Base-by-base conservation (phyloP, 2,797 vertebrate genomes). In the Crenichthys baileyi region DNA sequence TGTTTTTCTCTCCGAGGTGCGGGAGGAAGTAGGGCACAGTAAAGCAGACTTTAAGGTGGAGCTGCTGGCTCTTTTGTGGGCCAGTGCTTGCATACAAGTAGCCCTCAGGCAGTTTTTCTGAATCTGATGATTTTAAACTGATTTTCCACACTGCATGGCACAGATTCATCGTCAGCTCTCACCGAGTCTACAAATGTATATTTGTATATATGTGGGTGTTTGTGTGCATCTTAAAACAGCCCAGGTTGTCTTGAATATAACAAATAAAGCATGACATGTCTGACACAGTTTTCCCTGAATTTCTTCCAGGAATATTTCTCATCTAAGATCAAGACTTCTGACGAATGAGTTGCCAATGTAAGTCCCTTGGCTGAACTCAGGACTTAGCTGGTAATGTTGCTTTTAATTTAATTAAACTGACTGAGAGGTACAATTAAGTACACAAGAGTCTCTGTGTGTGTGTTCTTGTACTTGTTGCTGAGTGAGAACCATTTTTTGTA, bases 281-380 rank as follows among this genome's bases (percentile, higher is more conserved):
- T 94, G 77, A 92, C 83, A 82, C 53, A 44, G 50, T 80, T 77
- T 85, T 78, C 46, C 56, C 79, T 29, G 24, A 78, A 15, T 94
- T 79, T 91, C 78, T 91, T 93, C 83, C 91, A 95, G 94, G 88
- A 87, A 87, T 77, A 82, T 29, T 65, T 26, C 77, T 87, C 36
- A 16, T 61, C 86, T 77, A 68, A 55, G 75, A 85, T 75, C 24
- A 8, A 81, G 85, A 78, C 89, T 81, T 84, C 81, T 78, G 88
- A 85, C 90, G 83, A 90, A 92, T 91, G 89, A 89, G 79, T 90
- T 84, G 78, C 92, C 88, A 90, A 95, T 94, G 94, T 94, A 91
- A 95, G 95, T 95, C 73, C 48, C 74, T 79, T 85, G 24, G 51
- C 78, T 84, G 84, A 85, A 78, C 82, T 82, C 80, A 83, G 70